Percentiles rank a stretch among this genome's conserved stretches.
Evolutionary conservation across 2,113 vertebrate genomes (phyloP).

Genomic region (Entomyzon cyanotis): DNA sequence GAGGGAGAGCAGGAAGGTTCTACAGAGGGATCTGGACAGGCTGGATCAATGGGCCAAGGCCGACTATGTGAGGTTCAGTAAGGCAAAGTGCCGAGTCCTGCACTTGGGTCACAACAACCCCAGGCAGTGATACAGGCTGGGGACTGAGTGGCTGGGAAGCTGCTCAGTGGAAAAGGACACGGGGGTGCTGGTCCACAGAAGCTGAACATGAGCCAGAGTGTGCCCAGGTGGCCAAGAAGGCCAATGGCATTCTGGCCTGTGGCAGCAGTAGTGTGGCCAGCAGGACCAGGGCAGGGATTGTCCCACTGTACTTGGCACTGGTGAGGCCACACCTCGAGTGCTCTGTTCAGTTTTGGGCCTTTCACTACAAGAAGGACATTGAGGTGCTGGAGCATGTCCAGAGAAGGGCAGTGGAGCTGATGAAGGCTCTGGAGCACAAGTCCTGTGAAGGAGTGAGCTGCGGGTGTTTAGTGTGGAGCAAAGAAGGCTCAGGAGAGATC

Average conservation of each 20-base stretch:
- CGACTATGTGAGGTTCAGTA: not conserved
- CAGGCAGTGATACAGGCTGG: not conserved
- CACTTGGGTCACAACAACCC: not conserved
- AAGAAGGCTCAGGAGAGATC: not conserved
- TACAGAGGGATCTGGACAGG: not conserved
- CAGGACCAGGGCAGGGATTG: not conserved
- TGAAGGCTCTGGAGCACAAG: not conserved
- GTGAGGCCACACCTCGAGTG: accelerated
- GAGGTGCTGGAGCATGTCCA: not conserved
- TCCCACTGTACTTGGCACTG: not conserved
- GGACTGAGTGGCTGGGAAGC: not conserved
- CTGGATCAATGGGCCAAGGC: not conserved
- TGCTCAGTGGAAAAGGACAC: not conserved
- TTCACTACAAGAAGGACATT: too few species aligned
- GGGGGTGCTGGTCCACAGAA: accelerated
- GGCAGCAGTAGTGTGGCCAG: not conserved
- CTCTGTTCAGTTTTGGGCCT: not conserved
- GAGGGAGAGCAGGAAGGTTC: not conserved
- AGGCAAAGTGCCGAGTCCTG: not conserved
- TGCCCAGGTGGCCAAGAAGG: not conserved
- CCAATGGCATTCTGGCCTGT: not conserved
- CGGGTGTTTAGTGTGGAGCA: not conserved
- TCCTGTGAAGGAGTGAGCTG: not conserved
- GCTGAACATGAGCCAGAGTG: not conserved
- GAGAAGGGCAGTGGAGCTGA: not conserved